phyloP scores from a whole-genome alignment of 2,888 invertebrate species.

The Drosophila mercatorum region DNA sequence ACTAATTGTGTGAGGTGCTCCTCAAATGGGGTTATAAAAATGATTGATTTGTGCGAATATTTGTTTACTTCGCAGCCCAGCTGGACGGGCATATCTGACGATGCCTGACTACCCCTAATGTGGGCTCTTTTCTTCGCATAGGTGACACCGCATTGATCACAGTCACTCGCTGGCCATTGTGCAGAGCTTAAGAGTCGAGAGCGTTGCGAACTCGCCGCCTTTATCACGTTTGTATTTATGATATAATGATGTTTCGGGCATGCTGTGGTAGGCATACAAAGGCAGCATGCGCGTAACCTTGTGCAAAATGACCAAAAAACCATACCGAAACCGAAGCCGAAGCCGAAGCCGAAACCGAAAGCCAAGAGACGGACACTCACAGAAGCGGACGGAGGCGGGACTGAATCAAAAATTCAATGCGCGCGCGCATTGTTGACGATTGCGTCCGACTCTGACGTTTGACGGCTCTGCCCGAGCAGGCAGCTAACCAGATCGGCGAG shows the following conservation, averaged over 20 bases:
- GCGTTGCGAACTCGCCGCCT: slow-evolving; percentile 30
- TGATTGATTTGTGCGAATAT: neutral
- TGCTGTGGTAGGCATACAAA: slow-evolving; percentile 56
- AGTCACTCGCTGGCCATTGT: slow-evolving; percentile 48
- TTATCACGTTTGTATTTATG: slow-evolving; percentile 51
- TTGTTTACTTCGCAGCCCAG: neutral
- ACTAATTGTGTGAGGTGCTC: neutral
- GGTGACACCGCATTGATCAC: slow-evolving; percentile 27
- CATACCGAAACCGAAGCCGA: slow-evolving; percentile 30
- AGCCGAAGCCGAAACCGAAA: slow-evolving; percentile 36
- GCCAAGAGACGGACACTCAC: slow-evolving; percentile 14
- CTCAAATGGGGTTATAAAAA: neutral
- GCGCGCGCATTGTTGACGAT: slow-evolving; percentile 57
- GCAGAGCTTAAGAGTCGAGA: slow-evolving; percentile 43
- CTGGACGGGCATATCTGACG: neutral
- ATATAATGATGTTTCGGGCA: slow-evolving; percentile 62
- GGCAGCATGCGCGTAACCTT: slow-evolving; percentile 66
- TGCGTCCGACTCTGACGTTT: slow-evolving; percentile 40
- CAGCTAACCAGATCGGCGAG: slow-evolving; percentile 44
- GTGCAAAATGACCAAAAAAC: slow-evolving; percentile 68
- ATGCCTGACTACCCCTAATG: slow-evolving; percentile 40
- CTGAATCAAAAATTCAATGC: slow-evolving; percentile 76
- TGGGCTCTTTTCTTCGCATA: slow-evolving; percentile 4
- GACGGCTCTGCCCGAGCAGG: slow-evolving; percentile 37
- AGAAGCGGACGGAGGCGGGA: slow-evolving; percentile 22